A percentile compares a stretch with the other conserved stretches of the same genome.
phyloP scores from a whole-genome alignment of 2,113 vertebrate genomes.

The Hypocryptadius cinnamomeus region DNA sequence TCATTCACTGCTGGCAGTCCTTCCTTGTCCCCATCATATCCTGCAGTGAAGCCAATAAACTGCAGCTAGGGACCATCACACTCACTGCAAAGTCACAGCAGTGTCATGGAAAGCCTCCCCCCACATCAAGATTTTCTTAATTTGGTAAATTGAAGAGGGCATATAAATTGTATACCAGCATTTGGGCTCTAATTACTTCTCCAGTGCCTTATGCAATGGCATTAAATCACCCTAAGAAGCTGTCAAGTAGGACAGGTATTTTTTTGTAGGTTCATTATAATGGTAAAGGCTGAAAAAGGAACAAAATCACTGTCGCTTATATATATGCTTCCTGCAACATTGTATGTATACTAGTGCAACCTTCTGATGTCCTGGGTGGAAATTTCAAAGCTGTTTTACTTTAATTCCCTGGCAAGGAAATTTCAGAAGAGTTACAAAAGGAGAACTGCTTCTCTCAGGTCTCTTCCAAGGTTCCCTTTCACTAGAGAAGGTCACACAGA shows the following conservation, averaged over 20 bases:
- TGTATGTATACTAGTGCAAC: not conserved
- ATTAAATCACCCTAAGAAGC: not conserved
- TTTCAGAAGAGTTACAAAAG: not conserved
- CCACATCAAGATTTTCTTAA: not conserved
- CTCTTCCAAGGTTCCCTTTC: not conserved
- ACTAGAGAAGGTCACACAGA: not conserved
- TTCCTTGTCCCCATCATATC: fast-evolving
- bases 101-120: not conserved
- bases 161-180: not conserved
- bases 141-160: not conserved
- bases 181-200: not conserved
- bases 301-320: not conserved
- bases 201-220: not conserved
- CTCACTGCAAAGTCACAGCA: not conserved
- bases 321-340: not conserved
- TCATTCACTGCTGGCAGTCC: not conserved
- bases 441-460: not conserved
- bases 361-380: not conserved
- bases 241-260: not conserved
- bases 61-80: not conserved
- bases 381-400: not conserved
- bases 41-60: not conserved
- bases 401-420: not conserved
- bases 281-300: not conserved
- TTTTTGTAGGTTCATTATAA: not conserved